A percentile compares a stretch with the other conserved stretches of the same genome.
Conservation (phyloP, 1,140 invertebrate species). For the Drosophila obscura region DNA sequence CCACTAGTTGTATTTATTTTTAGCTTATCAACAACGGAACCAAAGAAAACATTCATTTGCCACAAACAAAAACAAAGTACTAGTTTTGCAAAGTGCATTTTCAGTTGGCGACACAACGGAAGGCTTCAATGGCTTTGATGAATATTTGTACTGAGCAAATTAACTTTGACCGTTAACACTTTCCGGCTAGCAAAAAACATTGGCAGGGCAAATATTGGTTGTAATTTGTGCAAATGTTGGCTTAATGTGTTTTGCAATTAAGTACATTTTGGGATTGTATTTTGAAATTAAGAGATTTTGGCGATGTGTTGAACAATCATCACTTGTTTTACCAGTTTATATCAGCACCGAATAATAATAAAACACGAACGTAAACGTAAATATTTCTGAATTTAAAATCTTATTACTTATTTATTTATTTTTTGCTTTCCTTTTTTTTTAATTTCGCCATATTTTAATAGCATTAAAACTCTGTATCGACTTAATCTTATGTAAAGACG, state of each 20-base stretch:
- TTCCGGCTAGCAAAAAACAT: constrained; percentile 1
- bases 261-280: too few relatives aligned
- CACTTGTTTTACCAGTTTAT: not conserved
- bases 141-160: not conserved
- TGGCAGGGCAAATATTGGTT: not conserved
- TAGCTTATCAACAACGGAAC: constrained; percentile 23
- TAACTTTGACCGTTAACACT: constrained; percentile 2
- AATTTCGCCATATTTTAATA: not conserved
- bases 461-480: too few relatives aligned
- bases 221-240: constrained; percentile 6
- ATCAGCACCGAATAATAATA: too few relatives aligned
- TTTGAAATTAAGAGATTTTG: too few relatives aligned
- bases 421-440: not conserved
- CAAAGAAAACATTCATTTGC: constrained; percentile 6
- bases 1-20: not conserved
- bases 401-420: constrained; percentile 19
- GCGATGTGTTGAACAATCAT: not conserved
- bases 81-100: not conserved
- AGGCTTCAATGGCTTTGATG: not conserved
- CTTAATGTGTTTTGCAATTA: constrained; percentile 13
- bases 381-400: not conserved
- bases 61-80: constrained; percentile 1
- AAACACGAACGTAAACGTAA: too few relatives aligned
- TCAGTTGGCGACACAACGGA: not conserved
- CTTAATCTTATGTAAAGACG: too few relatives aligned